Conservation (phyloP, 2,888 invertebrate genomes). For the Lagria hirta region DNA sequence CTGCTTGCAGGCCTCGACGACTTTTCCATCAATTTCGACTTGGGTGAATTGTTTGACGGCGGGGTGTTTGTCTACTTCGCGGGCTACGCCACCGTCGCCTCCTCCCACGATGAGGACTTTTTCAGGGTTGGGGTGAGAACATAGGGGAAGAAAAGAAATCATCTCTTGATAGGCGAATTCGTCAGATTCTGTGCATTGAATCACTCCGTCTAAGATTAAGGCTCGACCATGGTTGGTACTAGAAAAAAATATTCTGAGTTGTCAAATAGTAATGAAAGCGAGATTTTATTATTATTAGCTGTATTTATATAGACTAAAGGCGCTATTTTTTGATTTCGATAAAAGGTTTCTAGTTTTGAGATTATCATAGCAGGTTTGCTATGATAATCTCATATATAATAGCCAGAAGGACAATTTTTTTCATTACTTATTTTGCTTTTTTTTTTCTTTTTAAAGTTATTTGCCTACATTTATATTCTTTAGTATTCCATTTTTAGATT, state of each 20-base stretch:
- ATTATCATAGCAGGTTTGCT: too few species aligned
- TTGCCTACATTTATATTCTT: too few species aligned
- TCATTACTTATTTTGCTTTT: too few species aligned
- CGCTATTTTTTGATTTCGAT: background rate
- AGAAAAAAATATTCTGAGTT: constrained; percentile 35
- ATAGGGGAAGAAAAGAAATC: constrained; percentile 92
- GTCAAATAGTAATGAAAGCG: background rate
- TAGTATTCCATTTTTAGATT: too few species aligned
- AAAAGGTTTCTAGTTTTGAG: too few species aligned
- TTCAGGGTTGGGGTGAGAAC: constrained; percentile 86
- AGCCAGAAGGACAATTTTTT: too few species aligned
- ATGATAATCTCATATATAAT: too few species aligned
- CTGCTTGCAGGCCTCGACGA: constrained; percentile 86
- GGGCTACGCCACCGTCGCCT: constrained; percentile 96
- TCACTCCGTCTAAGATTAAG: constrained; percentile 90
- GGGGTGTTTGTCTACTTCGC: constrained; percentile 94
- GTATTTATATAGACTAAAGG: background rate
- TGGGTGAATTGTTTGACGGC: constrained; percentile 79
- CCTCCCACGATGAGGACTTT: constrained; percentile 95
- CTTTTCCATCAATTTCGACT: constrained; percentile 88
- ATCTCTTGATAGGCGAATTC: constrained; percentile 99
- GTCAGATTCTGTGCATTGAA: constrained; percentile 94
- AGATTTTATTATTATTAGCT: background rate
- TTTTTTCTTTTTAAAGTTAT: too few species aligned
- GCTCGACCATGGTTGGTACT: constrained; percentile 81